phyloP scores from a whole-genome alignment of 2,888 invertebrate species.

The Caenorhabditis afra region DNA sequence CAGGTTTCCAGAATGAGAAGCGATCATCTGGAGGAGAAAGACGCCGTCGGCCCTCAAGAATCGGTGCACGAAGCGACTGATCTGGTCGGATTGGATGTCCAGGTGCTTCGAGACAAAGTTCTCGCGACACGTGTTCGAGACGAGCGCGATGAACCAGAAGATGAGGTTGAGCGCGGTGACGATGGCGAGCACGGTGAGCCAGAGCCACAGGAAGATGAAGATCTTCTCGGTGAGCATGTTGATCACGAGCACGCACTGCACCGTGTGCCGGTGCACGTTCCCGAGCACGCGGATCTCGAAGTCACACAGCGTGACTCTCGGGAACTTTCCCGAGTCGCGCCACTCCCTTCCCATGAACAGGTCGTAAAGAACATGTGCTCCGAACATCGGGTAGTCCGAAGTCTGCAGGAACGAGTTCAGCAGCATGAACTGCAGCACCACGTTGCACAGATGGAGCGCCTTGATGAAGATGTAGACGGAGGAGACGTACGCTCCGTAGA shows the following conservation, averaged over 20 bases:
- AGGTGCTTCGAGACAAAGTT: constrained; percentile 68
- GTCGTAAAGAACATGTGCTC: constrained; percentile 82
- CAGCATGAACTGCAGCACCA: constrained; percentile 81
- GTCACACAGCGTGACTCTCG: constrained; percentile 81
- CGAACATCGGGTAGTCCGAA: constrained; percentile 81
- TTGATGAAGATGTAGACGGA: constrained; percentile 82
- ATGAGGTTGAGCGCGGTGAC: constrained; percentile 77
- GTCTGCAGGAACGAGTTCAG: constrained; percentile 82
- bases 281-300: constrained; percentile 81
- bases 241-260: constrained; percentile 79
- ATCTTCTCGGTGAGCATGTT: constrained; percentile 81
- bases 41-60: constrained; percentile 80
- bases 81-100: constrained; percentile 67
- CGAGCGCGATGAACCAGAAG: constrained; percentile 78
- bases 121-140: constrained; percentile 71
- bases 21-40: constrained; percentile 75
- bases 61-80: constrained; percentile 73
- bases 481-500: constrained; percentile 82
- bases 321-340: constrained; percentile 81
- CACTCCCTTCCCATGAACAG: constrained; percentile 81
- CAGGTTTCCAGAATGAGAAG: constrained; percentile 72
- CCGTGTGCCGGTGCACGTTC: constrained; percentile 80
- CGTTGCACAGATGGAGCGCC: constrained; percentile 78
- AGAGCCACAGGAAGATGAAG: constrained; percentile 81
- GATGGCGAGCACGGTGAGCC: constrained; percentile 78